Evolutionary conservation across 2,888 invertebrate species (phyloP), one percentile per base, ranked within the genome.

Genomic region (Chironomus riparius): DNA sequence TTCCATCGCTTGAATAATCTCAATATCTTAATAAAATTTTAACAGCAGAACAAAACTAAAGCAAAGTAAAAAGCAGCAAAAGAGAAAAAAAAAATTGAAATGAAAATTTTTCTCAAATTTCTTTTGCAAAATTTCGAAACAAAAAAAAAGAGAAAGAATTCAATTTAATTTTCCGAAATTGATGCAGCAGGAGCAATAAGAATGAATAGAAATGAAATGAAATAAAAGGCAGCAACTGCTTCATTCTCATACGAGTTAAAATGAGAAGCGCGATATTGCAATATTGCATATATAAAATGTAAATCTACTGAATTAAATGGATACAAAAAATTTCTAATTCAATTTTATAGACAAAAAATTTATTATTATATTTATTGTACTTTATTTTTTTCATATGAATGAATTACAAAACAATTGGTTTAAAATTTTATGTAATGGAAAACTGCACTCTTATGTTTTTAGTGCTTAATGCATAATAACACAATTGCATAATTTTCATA

Each of bases 261-360:
- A 28, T 6, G 28, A 28, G 28, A 28, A 28, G 18, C 56, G n/a
- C 56, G 56, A 7, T 56, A 5, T 15, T 18, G 18, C 15, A 50
- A 50, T 15, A 50, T 50, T 50, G 15, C 15, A 47, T n/a, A n/a
- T n/a, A n/a, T 47, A n/a, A 71, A 71, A 56, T 71, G 50, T 15
- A 71, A 71, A 71, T 71, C 56, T 24, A 71, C n/a, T 22, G 56
- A 22, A 56, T 13, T 22, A 15, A 56, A 71, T 50, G 47, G 15
- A 56, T 15, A 15, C 56, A 18, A n/a, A n/a, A n/a, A n/a, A 18
- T 56, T 56, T 71, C 71, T 24, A 47, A 71, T 71, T 71, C 71
- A 68, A 68, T 68, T 22, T 68, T 65, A 65, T 65, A 48, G 21
- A 47, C 21, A 47, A 56, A n/a, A n/a, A 56, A 15, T 38, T 38